A percentile compares a stretch with the other conserved stretches of the same genome.
phyloP scores from a whole-genome alignment of 2,113 vertebrate species.

The Atractosteus spatula region DNA sequence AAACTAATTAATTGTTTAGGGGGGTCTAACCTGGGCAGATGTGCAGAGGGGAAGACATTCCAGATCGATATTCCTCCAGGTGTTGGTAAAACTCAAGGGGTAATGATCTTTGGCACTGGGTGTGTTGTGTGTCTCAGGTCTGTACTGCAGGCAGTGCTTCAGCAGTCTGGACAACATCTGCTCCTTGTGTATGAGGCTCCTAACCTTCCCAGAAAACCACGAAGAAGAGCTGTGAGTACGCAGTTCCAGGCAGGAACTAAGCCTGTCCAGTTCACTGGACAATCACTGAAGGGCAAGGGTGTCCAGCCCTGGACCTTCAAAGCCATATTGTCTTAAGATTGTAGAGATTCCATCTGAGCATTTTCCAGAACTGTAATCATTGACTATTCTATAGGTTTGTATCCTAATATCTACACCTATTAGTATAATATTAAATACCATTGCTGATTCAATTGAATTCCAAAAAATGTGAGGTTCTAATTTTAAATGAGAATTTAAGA shows the following conservation, averaged over 20 bases:
- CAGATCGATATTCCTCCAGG: no score
- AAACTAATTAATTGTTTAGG: no score
- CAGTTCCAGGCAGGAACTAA: no score
- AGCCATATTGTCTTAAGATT: not conserved
- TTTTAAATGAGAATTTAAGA: no score
- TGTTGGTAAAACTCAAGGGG: no score
- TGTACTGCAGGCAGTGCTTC: conserved; percentile 72
- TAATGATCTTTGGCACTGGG: no score
- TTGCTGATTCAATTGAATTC: no score
- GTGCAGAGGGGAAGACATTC: no score
- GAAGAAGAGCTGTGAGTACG: conserved; percentile 76
- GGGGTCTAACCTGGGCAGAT: no score
- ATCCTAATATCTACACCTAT: no score
- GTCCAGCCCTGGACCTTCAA: not conserved
- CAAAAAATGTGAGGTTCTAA: no score
- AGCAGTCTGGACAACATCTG: conserved; percentile 59
- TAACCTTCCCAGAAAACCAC: conserved; percentile 40
- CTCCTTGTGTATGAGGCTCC: conserved; percentile 58
- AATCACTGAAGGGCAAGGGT: not conserved
- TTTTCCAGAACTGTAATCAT: not conserved
- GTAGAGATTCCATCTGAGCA: not conserved
- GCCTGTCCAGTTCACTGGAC: no score
- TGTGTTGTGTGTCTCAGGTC: conserved; percentile 39
- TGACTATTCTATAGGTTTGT: not conserved
- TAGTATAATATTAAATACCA: not conserved